A percentile compares a stretch with the other conserved stretches of the same genome.
phyloP scores from a whole-genome alignment of 2,113 vertebrate species.

The Bujurquina vittata region DNA sequence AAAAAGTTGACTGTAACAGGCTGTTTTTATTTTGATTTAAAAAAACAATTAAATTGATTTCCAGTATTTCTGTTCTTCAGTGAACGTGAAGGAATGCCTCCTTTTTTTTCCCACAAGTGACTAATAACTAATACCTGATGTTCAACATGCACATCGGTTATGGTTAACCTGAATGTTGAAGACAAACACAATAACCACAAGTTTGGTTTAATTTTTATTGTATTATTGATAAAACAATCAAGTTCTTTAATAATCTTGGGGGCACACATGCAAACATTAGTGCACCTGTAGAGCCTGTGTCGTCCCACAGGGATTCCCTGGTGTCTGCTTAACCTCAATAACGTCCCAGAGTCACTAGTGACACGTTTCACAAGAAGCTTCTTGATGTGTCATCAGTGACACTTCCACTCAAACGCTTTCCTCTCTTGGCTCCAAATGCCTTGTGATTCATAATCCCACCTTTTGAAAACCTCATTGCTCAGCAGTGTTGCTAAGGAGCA shows the following conservation, averaged over 20 bases:
- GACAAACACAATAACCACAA: background rate
- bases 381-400: constrained; percentile 9
- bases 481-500: constrained; percentile 61
- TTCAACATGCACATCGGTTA: too few relatives aligned
- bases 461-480: constrained; percentile 44
- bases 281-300: background rate
- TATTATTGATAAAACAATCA: background rate
- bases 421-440: constrained; percentile 23
- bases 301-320: constrained; percentile 6
- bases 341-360: constrained; percentile 6
- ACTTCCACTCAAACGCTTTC: constrained; percentile 13
- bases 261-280: background rate
- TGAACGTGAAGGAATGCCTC: background rate
- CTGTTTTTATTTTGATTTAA: accelerated
- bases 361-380: constrained; percentile 39
- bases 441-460: constrained; percentile 66
- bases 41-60: background rate
- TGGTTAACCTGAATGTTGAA: background rate
- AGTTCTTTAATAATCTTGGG: background rate
- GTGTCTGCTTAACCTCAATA: constrained; percentile 23
- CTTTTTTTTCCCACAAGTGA: background rate
- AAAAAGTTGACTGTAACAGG: background rate
- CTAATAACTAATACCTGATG: background rate
- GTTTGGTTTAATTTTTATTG: background rate
- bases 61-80: background rate